Base-by-base conservation (phyloP, 1,140 invertebrate genomes). In the Rhizoglyphus robini region DNA sequence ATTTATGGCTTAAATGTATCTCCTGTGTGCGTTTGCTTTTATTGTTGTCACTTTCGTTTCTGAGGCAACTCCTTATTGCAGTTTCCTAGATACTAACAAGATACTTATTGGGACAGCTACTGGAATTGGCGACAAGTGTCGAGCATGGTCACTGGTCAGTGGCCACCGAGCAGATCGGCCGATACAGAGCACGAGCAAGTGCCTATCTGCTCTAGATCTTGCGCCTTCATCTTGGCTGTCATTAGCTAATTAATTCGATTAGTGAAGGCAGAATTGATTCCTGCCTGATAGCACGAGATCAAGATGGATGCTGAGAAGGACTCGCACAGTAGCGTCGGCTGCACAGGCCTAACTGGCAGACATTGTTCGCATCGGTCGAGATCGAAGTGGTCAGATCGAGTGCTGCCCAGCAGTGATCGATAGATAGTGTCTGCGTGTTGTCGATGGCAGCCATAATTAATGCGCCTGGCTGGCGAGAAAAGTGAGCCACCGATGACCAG, bases 1-100 rank as follows among this genome's bases (percentile, higher is more conserved):
- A 11, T 54, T 54, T 54, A 54, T 54, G 51, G 20, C 51, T 23
- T 5, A 25, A 54, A 54, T 54, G 51, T 54, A 54, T 25, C 51
- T 54, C 51, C 20, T 25, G 51, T 27, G 51, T 54, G 23, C 20
- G 51, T 8, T 54, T 54, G 23, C 8, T 54, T 54, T 54, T 54
- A 54, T 54, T 54, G 51, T 54, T 5, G 51, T 54, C 20, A 20
- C 20, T 54, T 5, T 41, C 18, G 36, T 41, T 18, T 11, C 36
- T 41, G 36, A 41, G 18, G 36, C 36, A 8, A 41, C 8, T 41
- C 8, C n/a, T 41, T 18, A 8, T 18, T 41, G 36, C 36, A 41
- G 36, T 41, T 8, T 41, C 36, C 8, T 41, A 8, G 36, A n/a
- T n/a, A n/a, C n/a, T n/a, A n/a, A n/a, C n/a, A n/a, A n/a, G n/a